A percentile compares a stretch with the other conserved stretches of the same genome.
Conservation (phyloP, 2,797 vertebrate species). For the Ctenopoma kingsleyae region DNA sequence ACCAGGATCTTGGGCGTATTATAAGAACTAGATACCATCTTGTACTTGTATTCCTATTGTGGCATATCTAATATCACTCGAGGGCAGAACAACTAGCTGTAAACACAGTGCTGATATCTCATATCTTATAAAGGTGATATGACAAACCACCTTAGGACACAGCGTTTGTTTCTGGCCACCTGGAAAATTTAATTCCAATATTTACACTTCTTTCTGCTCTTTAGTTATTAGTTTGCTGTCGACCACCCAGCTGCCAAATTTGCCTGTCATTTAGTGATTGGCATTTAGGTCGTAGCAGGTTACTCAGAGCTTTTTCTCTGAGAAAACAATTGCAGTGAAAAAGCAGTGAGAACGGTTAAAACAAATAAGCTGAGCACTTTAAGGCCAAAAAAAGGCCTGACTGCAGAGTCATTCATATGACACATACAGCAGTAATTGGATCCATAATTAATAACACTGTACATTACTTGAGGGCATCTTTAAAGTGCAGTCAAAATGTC, state of each 20-base stretch:
- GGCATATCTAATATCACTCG: neutral
- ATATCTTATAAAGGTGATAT: no score
- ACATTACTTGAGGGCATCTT: neutral
- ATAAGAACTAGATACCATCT: conserved; percentile 5
- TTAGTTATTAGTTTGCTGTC: no score
- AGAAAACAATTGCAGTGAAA: neutral
- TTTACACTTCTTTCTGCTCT: neutral
- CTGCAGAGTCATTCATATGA: neutral
- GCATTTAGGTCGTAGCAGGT: no score
- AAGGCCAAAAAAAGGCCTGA: neutral
- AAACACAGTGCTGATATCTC: neutral
- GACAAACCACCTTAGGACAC: no score
- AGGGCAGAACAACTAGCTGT: neutral
- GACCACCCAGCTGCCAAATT: no score
- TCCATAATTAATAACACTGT: neutral
- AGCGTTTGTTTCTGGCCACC: neutral
- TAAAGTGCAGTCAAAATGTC: conserved; percentile 27
- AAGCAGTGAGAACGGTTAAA: neutral
- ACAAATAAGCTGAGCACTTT: neutral
- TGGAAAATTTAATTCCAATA: neutral
- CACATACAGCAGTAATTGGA: neutral
- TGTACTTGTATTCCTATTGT: neutral
- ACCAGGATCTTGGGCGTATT: neutral
- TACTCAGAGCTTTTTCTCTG: neutral
- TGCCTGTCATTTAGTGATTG: no score